Evolutionary conservation across 2,888 invertebrate genomes (phyloP), one percentile per base, ranked within the genome.

Genomic region (Priapulus caudatus): DNA sequence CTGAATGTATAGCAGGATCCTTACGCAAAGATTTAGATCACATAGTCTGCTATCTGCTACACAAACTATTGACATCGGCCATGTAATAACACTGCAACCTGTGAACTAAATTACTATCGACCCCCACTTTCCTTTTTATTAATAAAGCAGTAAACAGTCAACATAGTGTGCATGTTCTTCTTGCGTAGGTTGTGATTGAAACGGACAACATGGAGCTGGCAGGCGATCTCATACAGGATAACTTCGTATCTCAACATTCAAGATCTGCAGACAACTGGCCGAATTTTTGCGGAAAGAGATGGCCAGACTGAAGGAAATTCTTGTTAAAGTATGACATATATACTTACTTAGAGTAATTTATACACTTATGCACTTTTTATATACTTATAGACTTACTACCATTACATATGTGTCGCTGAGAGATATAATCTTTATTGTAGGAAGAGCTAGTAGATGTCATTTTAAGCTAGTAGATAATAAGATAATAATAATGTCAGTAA

Each of bases 171-270:
- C 5, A 19, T 20, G 4, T 10, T 50, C 16, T 20, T 4, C 15
- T 49, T 46, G n/a, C n/a, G n/a, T n/a, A n/a, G n/a, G n/a, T n/a
- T n/a, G n/a, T n/a, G n/a, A n/a, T n/a, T n/a, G n/a, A n/a, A n/a
- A 87, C 87, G 0, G 78, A 81, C 53, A 82, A 86, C 67, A 81
- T 89, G 67, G 78, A 79, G 50, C 72, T 91, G 54, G 88, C 88
- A 21, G 88, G 89, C 1, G 88, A 90, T 70, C 72, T 91, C 54
- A 76, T 90, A 43, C n/a, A n/a, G 88, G 23, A 67, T 92, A 57
- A 80, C 83, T 1, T 71, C 77, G 48, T 90, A 82, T 72, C 76
- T 90, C 52, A 89, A 87, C 63, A 68, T 91, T 45, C 78, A 81
- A 24, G 81, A 84, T 56, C 67, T 82, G 2, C 61, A 76, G 65